Percentiles rank a stretch among this genome's conserved stretches.
Conservation (phyloP, 2,113 vertebrate genomes). For the Protobothrops flavoviridis region DNA sequence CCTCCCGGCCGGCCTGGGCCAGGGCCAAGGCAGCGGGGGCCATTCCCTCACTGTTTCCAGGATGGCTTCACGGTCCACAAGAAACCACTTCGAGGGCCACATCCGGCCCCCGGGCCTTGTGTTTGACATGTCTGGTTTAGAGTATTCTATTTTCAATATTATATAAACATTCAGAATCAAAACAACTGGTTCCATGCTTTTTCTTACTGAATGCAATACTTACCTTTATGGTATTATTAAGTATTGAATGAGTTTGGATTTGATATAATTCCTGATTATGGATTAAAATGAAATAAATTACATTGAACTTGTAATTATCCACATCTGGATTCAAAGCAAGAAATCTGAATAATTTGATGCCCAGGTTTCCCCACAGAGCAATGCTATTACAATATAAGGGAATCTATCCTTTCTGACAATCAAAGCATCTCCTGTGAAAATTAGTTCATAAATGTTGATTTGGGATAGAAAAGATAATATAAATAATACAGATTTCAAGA, state of each 20-base stretch:
- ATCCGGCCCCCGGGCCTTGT: too few species aligned
- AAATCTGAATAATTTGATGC: background rate
- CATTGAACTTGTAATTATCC: background rate
- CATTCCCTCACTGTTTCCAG: too few species aligned
- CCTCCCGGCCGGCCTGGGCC: too few species aligned
- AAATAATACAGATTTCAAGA: rapidly evolving
- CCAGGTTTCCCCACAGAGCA: background rate
- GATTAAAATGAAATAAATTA: background rate
- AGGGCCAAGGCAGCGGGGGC: too few species aligned
- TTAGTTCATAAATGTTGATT: background rate
- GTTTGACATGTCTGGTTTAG: background rate
- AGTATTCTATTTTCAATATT: background rate
- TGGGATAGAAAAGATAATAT: background rate
- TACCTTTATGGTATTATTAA: background rate
- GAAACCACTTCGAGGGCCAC: too few species aligned
- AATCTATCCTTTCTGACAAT: background rate
- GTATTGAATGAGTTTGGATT: background rate
- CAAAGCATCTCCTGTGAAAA: background rate
- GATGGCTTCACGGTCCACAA: too few species aligned
- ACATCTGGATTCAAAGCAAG: background rate
- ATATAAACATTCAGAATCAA: background rate
- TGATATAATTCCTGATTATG: background rate
- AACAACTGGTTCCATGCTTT: background rate
- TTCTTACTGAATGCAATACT: background rate
- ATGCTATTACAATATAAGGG: background rate